Evolutionary conservation across 2,113 vertebrate species (phyloP), one percentile per base, ranked within the genome.

Genomic region (Turnix velox): DNA sequence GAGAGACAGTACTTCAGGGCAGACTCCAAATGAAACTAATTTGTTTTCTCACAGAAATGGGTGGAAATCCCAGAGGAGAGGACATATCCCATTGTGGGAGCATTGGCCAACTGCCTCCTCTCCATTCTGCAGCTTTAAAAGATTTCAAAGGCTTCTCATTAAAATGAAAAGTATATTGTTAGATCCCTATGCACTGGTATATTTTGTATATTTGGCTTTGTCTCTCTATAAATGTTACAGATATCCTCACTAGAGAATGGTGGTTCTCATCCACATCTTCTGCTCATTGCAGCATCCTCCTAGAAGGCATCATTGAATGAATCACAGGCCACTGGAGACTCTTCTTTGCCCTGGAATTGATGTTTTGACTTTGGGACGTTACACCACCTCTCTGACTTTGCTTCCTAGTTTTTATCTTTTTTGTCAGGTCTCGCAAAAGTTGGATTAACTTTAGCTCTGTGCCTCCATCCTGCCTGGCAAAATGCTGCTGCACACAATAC

Each of bases 91-190:
- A 33, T 18, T 58, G 19, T 2, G 1, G 31, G 27, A 82, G 11
- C n/a, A 10, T 11, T 71, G 48, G 11, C 23, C 62, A 79, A n/a
- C 46, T 45, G 15, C 33, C 78, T 84, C 23, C 9, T 54, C 28
- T 42, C 86, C 68, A 24, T 67, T 59, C 30, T 86, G 18, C 27
- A 46, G n/a, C 35, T 90, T 84, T 74, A 77, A 80, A 91, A 73
- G 18, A 5, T 43, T 93, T 77, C 55, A 84, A 37, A 83, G 46
- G 12, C 25, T 88, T 74, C 73, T 75, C 5, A 1, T 68, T 84
- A 51, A 78, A 92, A 71, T 43, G 35, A 78, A 88, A 88, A 72
- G 25, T 10, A 33, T 45, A 37, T 28, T 91, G 57, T 40, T 63
- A 59, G 9, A 37, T 77, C 30, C 12, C 39, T 63, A 1, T 8